phyloP scores from a whole-genome alignment of 1,140 invertebrate genomes.

The Helicoverpa armigera region DNA sequence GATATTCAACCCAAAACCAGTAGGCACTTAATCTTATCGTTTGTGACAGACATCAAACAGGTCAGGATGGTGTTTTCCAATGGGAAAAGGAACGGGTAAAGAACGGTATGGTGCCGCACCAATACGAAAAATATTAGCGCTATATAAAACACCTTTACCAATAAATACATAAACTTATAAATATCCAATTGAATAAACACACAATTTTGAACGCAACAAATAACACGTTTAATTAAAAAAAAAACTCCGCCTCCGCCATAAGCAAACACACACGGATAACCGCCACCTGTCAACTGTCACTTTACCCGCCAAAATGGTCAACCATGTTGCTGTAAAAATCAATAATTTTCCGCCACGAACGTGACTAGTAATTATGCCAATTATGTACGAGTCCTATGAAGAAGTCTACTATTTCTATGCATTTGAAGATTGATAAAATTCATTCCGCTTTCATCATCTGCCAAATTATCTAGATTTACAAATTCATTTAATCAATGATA shows the following conservation, averaged over 20 bases:
- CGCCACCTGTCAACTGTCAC: slow-evolving; percentile 44
- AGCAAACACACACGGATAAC: slow-evolving; percentile 43
- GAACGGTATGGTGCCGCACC: slow-evolving; percentile 27
- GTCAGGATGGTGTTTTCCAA: neutral
- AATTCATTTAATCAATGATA: no score
- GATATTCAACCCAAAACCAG: no score
- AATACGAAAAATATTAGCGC: slow-evolving; percentile 8
- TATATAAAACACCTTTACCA: slow-evolving; percentile 31
- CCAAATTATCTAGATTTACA: no score
- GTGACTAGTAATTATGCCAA: neutral
- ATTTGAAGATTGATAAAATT: no score
- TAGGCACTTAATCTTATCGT: no score
- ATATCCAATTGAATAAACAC: slow-evolving; percentile 46
- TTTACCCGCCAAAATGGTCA: slow-evolving; percentile 43
- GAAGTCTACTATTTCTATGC: neutral
- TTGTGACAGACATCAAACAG: neutral
- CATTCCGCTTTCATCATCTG: no score
- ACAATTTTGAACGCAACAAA: slow-evolving; percentile 48
- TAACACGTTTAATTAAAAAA: slow-evolving; percentile 43
- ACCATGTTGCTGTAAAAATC: slow-evolving; percentile 37
- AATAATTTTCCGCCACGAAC: neutral
- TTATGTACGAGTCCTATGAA: neutral
- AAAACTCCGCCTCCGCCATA: slow-evolving; percentile 43
- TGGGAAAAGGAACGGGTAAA: slow-evolving; percentile 25
- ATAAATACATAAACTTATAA: slow-evolving; percentile 44